Conservation (phyloP, 2,888 invertebrate species). For the Ecliptopera silaceata region DNA sequence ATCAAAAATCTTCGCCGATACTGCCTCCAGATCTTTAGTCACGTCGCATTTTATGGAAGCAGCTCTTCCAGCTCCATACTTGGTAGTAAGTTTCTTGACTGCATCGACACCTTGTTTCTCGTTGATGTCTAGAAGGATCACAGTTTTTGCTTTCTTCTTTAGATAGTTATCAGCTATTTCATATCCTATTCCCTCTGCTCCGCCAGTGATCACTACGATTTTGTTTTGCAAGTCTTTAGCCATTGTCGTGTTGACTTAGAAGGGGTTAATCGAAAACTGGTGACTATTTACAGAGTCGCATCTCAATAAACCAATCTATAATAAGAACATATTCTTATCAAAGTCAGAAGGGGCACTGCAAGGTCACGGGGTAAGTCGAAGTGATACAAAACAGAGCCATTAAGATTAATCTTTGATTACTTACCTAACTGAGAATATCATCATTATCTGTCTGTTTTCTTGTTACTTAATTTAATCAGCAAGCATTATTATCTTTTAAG, state of each 20-base stretch:
- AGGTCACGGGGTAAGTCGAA: background rate
- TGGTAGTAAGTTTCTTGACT: conserved; percentile 56
- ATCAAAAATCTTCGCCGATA: conserved; percentile 48
- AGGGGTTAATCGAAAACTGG: conserved; percentile 8
- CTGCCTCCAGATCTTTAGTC: conserved; percentile 62
- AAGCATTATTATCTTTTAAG: too few species aligned
- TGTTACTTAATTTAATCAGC: too few species aligned
- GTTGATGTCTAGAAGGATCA: conserved; percentile 45
- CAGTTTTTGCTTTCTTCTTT: conserved; percentile 53
- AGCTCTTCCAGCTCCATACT: conserved; percentile 65
- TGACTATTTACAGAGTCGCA: background rate
- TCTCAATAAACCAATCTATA: background rate
- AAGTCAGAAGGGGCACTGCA: background rate
- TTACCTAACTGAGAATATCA: too few species aligned
- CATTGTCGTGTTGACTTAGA: conserved; percentile 29
- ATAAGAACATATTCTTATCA: background rate
- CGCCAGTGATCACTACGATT: conserved; percentile 71
- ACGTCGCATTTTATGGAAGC: conserved; percentile 77
- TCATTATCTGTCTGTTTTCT: too few species aligned
- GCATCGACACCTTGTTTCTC: conserved; percentile 53
- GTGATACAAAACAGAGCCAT: background rate
- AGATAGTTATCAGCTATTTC: conserved; percentile 68
- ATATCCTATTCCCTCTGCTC: conserved; percentile 77
- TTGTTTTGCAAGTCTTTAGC: conserved; percentile 41
- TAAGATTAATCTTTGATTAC: too few species aligned